A percentile compares a stretch with the other conserved stretches of the same genome.
These are phyloP conservation scores for Polydrusus cervinus DNA, from an alignment of 2,888 invertebrate genomes.

Conservation along the genomic window DNA sequence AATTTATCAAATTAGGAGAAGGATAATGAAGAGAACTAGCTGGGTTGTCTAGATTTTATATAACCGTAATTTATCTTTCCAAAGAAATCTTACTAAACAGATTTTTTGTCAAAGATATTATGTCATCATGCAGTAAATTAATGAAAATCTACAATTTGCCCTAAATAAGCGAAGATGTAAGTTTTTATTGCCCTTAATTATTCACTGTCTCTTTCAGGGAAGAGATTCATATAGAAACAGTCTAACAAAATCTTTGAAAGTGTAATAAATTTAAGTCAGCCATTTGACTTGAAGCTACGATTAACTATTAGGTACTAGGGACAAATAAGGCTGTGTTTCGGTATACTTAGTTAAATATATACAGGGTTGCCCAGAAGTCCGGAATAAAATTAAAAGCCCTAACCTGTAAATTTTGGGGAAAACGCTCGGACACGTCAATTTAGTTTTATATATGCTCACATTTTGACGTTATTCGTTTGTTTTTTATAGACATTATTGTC, in stretches of 20 bases:
- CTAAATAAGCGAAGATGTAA: not conserved
- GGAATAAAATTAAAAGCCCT: too few relatives aligned
- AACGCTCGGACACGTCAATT: too few relatives aligned
- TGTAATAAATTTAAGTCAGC: not conserved
- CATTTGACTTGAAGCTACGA: too few relatives aligned
- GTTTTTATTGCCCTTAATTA: slow-evolving; percentile 3
- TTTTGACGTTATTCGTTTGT: too few relatives aligned
- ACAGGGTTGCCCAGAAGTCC: too few relatives aligned
- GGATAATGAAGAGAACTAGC: not conserved
- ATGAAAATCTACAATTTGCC: slow-evolving; percentile 7
- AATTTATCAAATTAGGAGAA: not conserved
- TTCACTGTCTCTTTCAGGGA: slow-evolving; percentile 2
- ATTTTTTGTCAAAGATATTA: not conserved
- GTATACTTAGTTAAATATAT: too few relatives aligned
- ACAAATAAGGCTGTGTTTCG: too few relatives aligned
- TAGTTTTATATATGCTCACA: too few relatives aligned
- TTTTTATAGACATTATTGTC: too few relatives aligned
- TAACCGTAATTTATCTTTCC: not conserved
- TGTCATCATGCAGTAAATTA: not conserved
- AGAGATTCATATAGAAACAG: not conserved
- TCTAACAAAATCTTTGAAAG: not conserved
- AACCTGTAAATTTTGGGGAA: too few relatives aligned
- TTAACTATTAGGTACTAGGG: too few relatives aligned
- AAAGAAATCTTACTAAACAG: not conserved
- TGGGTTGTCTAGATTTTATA: not conserved